Evolutionary conservation across 2,113 vertebrate genomes (phyloP).

Genomic region (Corydoras maculifer): DNA sequence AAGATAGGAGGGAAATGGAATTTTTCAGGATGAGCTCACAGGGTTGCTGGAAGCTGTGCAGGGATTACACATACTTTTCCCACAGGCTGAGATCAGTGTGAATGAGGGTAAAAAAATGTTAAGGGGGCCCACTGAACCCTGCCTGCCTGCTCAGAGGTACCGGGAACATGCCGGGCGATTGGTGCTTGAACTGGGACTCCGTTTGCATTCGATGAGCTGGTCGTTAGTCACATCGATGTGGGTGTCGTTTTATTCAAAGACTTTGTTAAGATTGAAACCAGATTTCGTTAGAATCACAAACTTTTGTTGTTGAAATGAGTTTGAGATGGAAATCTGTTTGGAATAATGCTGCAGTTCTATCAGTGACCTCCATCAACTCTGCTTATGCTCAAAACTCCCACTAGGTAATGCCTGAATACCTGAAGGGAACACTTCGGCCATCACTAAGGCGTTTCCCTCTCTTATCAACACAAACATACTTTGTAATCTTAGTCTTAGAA

Average conservation of each 20-base stretch:
- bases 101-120: slow-evolving; percentile 22
- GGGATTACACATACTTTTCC: slow-evolving; percentile 26
- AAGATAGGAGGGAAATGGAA: slow-evolving; percentile 28
- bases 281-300: background rate
- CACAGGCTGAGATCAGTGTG: slow-evolving; percentile 19
- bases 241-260: slow-evolving; percentile 7
- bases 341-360: background rate
- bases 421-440: background rate
- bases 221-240: slow-evolving; percentile 23
- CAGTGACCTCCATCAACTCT: background rate
- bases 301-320: background rate
- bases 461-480: background rate
- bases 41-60: background rate
- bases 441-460: background rate
- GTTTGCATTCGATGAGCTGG: slow-evolving; percentile 20
- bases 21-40: slow-evolving; percentile 27
- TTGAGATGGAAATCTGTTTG: background rate
- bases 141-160: slow-evolving; percentile 21
- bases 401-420: background rate
- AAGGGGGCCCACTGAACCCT: slow-evolving; percentile 25
- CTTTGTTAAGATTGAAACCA: slow-evolving; percentile 5
- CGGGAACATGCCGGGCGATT: slow-evolving; percentile 23
- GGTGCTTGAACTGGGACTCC: slow-evolving; percentile 16
- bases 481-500: background rate
- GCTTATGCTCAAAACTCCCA: slow-evolving; percentile 4